Evolutionary conservation across 2,113 vertebrate genomes (phyloP).

Genomic region (Daboia siamensis): DNA sequence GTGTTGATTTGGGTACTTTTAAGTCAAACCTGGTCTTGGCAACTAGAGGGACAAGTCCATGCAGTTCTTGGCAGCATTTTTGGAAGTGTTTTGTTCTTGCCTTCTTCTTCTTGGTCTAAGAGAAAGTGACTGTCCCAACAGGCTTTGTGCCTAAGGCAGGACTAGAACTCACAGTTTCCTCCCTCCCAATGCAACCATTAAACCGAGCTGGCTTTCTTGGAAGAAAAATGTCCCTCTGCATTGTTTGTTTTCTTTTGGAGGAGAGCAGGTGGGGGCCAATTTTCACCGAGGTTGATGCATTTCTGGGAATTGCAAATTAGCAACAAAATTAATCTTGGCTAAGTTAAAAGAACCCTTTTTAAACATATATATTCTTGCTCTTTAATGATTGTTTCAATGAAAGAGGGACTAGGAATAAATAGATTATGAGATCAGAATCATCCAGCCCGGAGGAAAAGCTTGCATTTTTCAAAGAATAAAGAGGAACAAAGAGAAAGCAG

Average conservation of each 20-base stretch:
- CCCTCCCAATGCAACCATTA: neutral
- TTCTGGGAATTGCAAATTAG: neutral
- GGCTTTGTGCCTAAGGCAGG: neutral
- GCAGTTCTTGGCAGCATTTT: neutral
- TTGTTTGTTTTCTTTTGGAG: neutral
- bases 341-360: neutral
- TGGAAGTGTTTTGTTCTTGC: neutral
- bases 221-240: neutral
- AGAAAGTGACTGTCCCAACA: neutral
- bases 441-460: neutral
- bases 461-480: neutral
- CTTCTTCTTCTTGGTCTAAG: neutral
- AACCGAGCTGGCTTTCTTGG: no score
- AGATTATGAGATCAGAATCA: no score
- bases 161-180: neutral
- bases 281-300: neutral
- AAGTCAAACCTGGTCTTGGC: neutral
- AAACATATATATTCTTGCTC: no score
- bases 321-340: neutral
- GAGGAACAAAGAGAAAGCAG: neutral
- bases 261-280: neutral
- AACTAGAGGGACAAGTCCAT: neutral
- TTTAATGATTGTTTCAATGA: neutral
- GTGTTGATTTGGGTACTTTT: neutral
- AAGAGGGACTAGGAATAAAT: neutral